phyloP scores from a whole-genome alignment of 92 coral and sea anemone species.

The Meandrina meandrites region DNA sequence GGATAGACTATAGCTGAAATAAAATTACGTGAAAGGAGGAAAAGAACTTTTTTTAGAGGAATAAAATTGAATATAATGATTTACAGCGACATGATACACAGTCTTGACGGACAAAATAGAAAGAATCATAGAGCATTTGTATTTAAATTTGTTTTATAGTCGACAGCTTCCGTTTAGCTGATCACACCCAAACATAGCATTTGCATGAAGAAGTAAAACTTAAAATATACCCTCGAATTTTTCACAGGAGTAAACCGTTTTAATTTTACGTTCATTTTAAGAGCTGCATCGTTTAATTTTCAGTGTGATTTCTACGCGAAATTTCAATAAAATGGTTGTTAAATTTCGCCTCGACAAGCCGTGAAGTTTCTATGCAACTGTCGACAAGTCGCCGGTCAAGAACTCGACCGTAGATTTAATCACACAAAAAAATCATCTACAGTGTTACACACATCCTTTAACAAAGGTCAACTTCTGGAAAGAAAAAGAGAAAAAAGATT shows the following conservation, averaged over 20 bases:
- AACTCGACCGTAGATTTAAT: not conserved
- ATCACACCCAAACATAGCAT: slow-evolving; percentile 35
- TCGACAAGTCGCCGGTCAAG: not conserved
- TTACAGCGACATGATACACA: not conserved
- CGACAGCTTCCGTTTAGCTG: slow-evolving; percentile 4
- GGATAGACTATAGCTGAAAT: not conserved
- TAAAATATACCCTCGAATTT: not conserved
- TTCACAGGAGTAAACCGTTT: not conserved
- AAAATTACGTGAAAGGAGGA: not conserved
- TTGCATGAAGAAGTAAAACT: slow-evolving; percentile 4
- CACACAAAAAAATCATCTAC: not conserved
- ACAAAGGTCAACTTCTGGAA: not conserved
- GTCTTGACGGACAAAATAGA: not conserved
- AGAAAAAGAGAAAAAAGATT: not conserved
- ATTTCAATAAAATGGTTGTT: not conserved
- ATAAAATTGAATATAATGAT: no score
- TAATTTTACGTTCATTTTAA: not conserved
- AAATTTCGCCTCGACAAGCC: not conserved
- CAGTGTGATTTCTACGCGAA: not conserved
- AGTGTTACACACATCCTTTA: not conserved
- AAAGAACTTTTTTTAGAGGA: not conserved
- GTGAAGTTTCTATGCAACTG: not conserved
- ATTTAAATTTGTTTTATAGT: not conserved
- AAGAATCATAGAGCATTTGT: not conserved
- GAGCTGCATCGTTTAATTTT: not conserved